phyloP scores from a whole-genome alignment of 2,113 vertebrate genomes.

The Vulpes lagopus region DNA sequence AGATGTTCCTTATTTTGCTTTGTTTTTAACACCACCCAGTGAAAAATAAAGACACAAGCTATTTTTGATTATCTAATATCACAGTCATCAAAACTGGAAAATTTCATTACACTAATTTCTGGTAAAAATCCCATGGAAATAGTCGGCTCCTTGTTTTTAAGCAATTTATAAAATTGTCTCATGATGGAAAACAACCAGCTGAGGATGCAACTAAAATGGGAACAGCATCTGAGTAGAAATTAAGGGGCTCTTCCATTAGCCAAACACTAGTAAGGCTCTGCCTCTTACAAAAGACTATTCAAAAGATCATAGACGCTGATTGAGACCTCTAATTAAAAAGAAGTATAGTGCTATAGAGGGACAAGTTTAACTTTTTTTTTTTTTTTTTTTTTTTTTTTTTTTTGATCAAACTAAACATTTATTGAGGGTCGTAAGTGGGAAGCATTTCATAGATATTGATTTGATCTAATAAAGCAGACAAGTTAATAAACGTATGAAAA shows the following conservation, averaged over 20 bases:
- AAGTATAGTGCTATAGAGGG: neutral
- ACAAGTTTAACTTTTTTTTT: neutral
- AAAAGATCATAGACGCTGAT: constrained; percentile 34
- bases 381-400: no score
- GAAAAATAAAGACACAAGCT: neutral
- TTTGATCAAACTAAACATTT: no score
- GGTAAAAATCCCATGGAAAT: neutral
- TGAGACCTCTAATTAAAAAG: neutral
- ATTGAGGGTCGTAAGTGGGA: no score
- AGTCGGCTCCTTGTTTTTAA: neutral
- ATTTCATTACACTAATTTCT: neutral
- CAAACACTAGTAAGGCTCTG: neutral
- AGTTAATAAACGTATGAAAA: no score
- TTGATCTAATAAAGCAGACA: no score
- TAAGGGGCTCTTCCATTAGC: neutral
- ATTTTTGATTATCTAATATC: neutral
- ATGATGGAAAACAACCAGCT: neutral
- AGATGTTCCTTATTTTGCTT: neutral
- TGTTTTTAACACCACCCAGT: neutral
- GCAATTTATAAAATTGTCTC: neutral
- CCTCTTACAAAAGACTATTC: constrained; percentile 4
- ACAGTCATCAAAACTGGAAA: neutral
- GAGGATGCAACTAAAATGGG: constrained; percentile 20
- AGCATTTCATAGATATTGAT: no score
- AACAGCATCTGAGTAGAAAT: constrained; percentile 15